These are phyloP conservation scores for Spilosoma lubricipeda DNA, from an alignment of 2,888 invertebrate genomes.

Conservation along the genomic window DNA sequence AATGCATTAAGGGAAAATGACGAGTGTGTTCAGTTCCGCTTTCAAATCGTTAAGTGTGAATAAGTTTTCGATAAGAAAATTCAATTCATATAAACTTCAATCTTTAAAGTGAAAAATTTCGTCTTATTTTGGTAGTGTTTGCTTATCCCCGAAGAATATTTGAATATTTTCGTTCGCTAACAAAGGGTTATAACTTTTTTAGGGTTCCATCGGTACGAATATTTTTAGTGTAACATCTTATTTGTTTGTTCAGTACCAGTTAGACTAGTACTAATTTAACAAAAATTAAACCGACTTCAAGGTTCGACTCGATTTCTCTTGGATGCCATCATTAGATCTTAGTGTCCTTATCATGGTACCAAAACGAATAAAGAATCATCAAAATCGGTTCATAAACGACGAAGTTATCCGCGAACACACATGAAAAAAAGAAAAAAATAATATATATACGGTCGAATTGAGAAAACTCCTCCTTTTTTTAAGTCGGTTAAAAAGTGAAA, in stretches of 20 bases:
- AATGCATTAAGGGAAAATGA: constrained; percentile 25
- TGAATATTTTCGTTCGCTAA: not conserved
- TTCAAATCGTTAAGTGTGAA: constrained; percentile 33
- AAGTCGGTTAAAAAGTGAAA: not conserved
- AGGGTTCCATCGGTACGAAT: not conserved
- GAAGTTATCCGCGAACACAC: too few relatives aligned
- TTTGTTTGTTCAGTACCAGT: too few relatives aligned
- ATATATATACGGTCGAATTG: too few relatives aligned
- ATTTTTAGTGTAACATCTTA: too few relatives aligned
- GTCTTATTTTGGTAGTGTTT: not conserved
- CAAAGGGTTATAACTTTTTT: not conserved
- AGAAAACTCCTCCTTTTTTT: too few relatives aligned
- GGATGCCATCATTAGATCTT: too few relatives aligned
- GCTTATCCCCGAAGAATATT: not conserved
- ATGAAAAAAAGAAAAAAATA: too few relatives aligned
- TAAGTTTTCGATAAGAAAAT: constrained; percentile 21
- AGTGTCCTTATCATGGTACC: too few relatives aligned
- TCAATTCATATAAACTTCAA: not conserved
- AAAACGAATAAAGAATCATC: too few relatives aligned
- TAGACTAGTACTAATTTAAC: not conserved
- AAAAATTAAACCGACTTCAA: too few relatives aligned
- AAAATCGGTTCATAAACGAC: too few relatives aligned
- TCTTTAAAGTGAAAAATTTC: not conserved
- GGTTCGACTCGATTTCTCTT: too few relatives aligned
- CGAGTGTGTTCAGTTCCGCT: constrained; percentile 26